Conservation (phyloP, 2,797 vertebrate genomes). For the Acipenser oxyrinchus region DNA sequence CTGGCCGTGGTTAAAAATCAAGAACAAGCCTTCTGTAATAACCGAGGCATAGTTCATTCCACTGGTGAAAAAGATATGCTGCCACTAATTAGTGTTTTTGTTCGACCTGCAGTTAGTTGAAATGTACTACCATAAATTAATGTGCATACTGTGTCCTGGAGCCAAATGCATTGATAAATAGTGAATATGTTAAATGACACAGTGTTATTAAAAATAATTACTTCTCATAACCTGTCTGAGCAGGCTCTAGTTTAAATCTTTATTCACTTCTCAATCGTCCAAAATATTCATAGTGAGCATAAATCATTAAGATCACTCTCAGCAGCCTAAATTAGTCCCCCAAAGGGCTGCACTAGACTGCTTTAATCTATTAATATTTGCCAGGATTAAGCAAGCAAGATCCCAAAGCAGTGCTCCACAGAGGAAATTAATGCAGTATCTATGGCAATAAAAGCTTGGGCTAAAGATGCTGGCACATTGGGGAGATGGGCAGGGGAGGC, state of each 20-base stretch:
- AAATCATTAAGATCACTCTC: background rate
- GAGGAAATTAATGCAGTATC: background rate
- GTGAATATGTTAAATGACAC: background rate
- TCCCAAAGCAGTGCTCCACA: background rate
- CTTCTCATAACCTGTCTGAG: conserved; percentile 6
- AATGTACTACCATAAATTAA: background rate
- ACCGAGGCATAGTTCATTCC: background rate
- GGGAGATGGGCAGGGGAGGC: background rate
- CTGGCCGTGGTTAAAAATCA: no score
- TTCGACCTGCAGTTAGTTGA: conserved; percentile 2
- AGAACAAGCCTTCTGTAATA: no score
- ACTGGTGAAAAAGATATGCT: background rate
- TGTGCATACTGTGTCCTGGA: background rate
- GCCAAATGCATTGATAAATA: conserved; percentile 8
- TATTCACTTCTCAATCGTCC: background rate
- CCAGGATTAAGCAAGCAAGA: background rate
- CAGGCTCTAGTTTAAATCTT: background rate
- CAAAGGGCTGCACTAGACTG: background rate
- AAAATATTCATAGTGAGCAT: background rate
- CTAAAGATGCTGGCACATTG: background rate
- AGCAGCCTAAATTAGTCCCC: background rate
- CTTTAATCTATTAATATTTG: background rate
- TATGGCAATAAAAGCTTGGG: background rate
- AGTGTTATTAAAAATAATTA: conserved; percentile 15
- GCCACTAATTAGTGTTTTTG: conserved; percentile 9